Base-by-base conservation (phyloP, 2,797 vertebrate genomes). In the Dryobates pubescens region DNA sequence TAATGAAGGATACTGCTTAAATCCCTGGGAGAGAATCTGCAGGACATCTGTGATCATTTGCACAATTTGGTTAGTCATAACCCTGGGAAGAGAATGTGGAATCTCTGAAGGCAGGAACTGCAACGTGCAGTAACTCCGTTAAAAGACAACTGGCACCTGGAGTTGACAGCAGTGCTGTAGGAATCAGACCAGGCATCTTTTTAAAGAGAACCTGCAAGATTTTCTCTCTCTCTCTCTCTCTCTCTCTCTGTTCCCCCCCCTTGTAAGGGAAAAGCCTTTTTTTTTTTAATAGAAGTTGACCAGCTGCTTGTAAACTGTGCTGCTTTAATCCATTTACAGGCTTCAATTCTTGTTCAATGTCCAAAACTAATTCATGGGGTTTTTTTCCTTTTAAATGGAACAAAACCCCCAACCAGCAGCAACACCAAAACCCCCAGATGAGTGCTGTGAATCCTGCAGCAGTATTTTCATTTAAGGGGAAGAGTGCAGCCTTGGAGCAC, bases 41-140 rank as follows among this genome's bases (percentile, higher is more conserved):
- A 96, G 96, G 97, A 97, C 98, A 98, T 98, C 98, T 98, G 98
- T 96, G 98, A 93, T 96, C 93, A 58, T 83, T 78, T 83, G 78
- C 96, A 96, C 89, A 59, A 57, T 97, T 97, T 92, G 96, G 96
- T 49, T 96, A 92, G 93, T 93, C 96, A 92, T 96, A 96, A 91
- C 95, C 94, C 97, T 94, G 93, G 67, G 69, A 93, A 61, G 95
- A 68, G 95, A 68, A 18, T 2, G n/a, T 56, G 90, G 58, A 5
- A 8, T 17, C 68, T 15, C 62, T 90, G 90, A 87, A 51, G 95
- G 76, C 87, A 68, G 54, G 87, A 65, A 13, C 8, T 63, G 70
- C 62, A 59, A 8, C 10, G 43, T 54, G 86, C 69, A 47, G 34
- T 51, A 30, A 13, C 67, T 75, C 41, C 5, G 8, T n/a, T 17